phyloP scores from a whole-genome alignment of 2,113 vertebrate species.

The Crypturellus undulatus region DNA sequence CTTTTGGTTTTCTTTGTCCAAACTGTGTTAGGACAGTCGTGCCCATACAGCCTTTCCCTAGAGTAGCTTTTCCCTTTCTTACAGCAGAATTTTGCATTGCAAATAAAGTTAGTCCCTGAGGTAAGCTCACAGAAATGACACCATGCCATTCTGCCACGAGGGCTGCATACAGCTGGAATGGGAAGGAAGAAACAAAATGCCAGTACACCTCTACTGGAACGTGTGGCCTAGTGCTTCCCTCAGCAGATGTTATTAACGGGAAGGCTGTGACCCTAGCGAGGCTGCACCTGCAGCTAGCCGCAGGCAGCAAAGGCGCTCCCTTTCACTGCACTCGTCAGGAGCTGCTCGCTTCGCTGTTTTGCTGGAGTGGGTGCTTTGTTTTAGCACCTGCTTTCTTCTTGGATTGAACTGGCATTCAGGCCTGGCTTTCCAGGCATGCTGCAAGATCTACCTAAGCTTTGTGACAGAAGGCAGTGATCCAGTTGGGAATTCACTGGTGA shows the following conservation, averaged over 20 bases:
- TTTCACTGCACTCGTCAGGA: background rate
- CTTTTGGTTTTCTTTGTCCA: background rate
- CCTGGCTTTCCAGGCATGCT: background rate
- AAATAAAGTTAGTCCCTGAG: background rate
- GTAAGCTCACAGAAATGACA: background rate
- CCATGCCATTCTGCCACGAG: background rate
- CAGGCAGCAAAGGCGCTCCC: background rate
- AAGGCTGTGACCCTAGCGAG: background rate
- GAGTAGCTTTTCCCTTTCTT: background rate
- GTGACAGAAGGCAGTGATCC: background rate
- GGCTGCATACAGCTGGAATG: background rate
- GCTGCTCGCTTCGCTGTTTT: background rate
- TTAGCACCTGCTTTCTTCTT: background rate
- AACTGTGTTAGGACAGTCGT: background rate
- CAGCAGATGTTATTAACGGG: background rate
- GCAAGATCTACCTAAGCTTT: background rate
- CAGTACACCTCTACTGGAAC: background rate
- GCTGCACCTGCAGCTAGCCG: background rate
- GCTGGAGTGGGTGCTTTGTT: background rate
- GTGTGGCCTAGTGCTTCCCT: background rate
- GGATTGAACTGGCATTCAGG: background rate
- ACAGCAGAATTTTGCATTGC: background rate
- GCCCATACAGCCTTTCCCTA: background rate
- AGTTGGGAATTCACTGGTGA: background rate
- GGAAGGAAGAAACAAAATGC: background rate